Conservation (phyloP, 2,888 invertebrate genomes). For the Elegia similella region DNA sequence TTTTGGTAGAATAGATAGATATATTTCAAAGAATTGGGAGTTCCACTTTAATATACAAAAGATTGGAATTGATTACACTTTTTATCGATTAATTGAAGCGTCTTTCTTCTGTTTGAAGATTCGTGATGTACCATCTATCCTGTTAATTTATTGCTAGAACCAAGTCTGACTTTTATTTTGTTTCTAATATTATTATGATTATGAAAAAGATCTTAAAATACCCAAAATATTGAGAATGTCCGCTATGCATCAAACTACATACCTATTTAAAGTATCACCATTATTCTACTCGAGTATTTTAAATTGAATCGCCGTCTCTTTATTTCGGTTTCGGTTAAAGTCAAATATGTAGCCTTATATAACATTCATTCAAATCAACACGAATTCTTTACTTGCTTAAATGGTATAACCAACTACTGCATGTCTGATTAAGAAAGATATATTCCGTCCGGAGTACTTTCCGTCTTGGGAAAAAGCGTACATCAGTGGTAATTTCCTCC, state of each 20-base stretch:
- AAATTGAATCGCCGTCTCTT: too few species aligned
- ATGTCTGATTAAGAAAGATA: neutral
- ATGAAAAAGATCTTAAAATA: too few species aligned
- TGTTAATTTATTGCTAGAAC: too few species aligned
- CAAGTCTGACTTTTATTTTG: too few species aligned
- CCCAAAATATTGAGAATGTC: too few species aligned
- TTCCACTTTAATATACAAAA: neutral
- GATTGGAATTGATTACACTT: neutral
- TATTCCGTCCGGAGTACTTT: neutral
- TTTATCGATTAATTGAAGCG: neutral
- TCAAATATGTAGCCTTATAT: neutral
- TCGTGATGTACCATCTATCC: neutral
- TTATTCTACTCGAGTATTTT: too few species aligned
- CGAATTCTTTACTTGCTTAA: neutral
- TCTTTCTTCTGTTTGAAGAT: neutral
- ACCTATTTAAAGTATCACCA: too few species aligned
- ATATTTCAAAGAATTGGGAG: neutral
- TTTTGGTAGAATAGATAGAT: neutral
- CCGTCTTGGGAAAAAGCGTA: neutral
- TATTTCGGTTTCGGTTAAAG: too few species aligned
- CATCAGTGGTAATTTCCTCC: constrained; percentile 25
- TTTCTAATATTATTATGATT: too few species aligned
- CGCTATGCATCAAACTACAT: too few species aligned
- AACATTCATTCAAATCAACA: too few species aligned
- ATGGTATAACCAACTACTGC: neutral